Conservation (phyloP, 2,797 vertebrate genomes). For the Zenarchopterus dispar region DNA sequence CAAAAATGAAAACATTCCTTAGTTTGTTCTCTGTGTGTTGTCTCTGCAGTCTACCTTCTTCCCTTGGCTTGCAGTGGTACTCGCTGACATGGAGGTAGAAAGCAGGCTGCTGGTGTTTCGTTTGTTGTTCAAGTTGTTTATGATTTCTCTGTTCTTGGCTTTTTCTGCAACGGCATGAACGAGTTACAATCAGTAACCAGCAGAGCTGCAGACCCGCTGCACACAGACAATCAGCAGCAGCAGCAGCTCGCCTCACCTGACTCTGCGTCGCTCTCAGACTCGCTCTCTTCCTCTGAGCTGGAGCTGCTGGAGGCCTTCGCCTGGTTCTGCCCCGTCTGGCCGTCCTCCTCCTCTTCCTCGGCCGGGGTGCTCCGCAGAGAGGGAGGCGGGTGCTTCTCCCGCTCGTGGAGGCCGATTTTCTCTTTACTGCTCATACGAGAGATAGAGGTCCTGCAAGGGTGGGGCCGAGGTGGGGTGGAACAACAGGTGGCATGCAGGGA, state of each 20-base stretch:
- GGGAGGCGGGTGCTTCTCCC: slow-evolving; percentile 84
- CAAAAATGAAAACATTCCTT: not conserved
- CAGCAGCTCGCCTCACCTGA: slow-evolving; percentile 69
- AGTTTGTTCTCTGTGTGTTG: not conserved
- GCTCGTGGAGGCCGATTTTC: slow-evolving; percentile 87
- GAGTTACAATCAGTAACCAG: not conserved
- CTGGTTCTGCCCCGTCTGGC: slow-evolving; percentile 64
- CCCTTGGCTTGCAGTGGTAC: slow-evolving; percentile 66
- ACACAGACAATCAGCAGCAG: not conserved
- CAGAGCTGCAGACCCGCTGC: not conserved
- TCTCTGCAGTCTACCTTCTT: slow-evolving; percentile 76
- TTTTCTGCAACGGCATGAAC: slow-evolving; percentile 76
- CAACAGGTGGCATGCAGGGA: slow-evolving; percentile 81
- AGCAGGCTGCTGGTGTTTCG: slow-evolving; percentile 76
- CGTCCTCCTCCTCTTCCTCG: slow-evolving; percentile 85
- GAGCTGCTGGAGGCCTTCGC: slow-evolving; percentile 85
- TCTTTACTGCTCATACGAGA: slow-evolving; percentile 91
- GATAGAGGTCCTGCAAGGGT: slow-evolving; percentile 87
- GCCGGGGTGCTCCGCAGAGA: slow-evolving; percentile 81
- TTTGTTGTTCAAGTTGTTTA: slow-evolving; percentile 90
- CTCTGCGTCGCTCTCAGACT: slow-evolving; percentile 86
- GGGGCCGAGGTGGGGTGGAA: slow-evolving; percentile 66
- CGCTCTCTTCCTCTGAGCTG: slow-evolving; percentile 87
- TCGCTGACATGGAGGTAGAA: slow-evolving; percentile 73
- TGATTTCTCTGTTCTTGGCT: slow-evolving; percentile 86